A percentile compares a stretch with the other conserved stretches of the same genome.
Evolutionary conservation across 2,113 vertebrate species (phyloP).

Genomic region (Gopherus evgoodei): DNA sequence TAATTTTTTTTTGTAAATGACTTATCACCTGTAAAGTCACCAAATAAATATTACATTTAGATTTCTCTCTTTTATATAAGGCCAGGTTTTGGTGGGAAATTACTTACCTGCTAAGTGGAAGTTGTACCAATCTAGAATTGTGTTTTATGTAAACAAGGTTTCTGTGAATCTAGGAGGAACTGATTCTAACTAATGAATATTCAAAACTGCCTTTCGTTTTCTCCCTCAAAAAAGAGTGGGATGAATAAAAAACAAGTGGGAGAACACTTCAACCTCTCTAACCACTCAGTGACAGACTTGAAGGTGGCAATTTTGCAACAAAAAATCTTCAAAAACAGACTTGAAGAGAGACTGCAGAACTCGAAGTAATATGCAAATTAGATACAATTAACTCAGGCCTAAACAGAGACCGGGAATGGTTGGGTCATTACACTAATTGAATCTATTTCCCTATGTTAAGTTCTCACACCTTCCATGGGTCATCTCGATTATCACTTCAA

Average conservation of each 20-base stretch:
- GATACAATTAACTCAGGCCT: no score
- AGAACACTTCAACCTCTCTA: no score
- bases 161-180: not conserved
- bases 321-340: no score
- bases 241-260: not conserved
- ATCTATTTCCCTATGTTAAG: no score
- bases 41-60: constrained; percentile 85
- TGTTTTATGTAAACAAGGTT: not conserved
- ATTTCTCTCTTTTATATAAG: constrained; percentile 69
- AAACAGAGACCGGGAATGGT: no score
- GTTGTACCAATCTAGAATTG: not conserved
- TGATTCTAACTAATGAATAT: not conserved
- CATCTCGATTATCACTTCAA: no score
- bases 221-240: not conserved
- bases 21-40: constrained; percentile 82
- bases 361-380: no score
- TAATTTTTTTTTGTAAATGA: constrained; percentile 86
- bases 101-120: not conserved
- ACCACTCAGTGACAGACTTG: no score
- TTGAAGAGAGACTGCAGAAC: no score
- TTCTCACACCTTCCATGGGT: no score
- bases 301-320: no score
- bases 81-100: constrained; percentile 12
- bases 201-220: not conserved
- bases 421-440: no score